Conservation (phyloP, 2,113 vertebrate genomes). For the Campylomormyrus tamandua region DNA sequence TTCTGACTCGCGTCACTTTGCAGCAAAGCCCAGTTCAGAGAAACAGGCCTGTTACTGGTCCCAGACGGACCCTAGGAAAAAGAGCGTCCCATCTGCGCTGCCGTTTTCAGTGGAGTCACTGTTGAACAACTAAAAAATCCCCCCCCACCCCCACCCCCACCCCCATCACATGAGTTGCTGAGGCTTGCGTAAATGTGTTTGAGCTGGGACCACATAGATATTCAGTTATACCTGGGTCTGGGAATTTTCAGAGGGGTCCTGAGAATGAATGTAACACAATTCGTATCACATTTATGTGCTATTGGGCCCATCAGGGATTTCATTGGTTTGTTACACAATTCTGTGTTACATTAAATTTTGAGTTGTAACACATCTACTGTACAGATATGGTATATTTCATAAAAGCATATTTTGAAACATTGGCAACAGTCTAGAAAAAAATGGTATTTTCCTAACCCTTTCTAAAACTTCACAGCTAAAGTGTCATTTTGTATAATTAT, state of each 20-base stretch:
- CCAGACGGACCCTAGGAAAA: conserved; percentile 38
- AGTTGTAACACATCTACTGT: not conserved
- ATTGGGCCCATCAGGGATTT: not conserved
- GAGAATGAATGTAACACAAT: not conserved
- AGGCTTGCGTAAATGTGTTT: not conserved
- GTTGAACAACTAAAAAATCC: conserved; percentile 53
- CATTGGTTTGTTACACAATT: not conserved
- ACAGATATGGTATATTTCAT: not conserved
- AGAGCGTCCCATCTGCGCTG: conserved; percentile 44
- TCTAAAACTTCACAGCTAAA: not conserved
- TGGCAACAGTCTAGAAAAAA: not conserved
- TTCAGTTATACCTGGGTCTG: not conserved
- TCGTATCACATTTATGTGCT: not conserved
- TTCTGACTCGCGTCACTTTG: conserved; percentile 30
- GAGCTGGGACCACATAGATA: not conserved
- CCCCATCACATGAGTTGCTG: not conserved
- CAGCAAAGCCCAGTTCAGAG: conserved; percentile 32
- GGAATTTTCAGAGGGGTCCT: not conserved
- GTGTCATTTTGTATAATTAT: not conserved
- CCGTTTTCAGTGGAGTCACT: conserved; percentile 62
- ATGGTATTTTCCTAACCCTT: not conserved
- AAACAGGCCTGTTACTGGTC: conserved; percentile 20
- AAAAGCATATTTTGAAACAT: not conserved
- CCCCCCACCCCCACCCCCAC: no score
- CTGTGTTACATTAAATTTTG: not conserved